These are phyloP conservation scores for Azemiops feae DNA, from an alignment of 2,113 vertebrate species.

Conservation along the genomic window DNA sequence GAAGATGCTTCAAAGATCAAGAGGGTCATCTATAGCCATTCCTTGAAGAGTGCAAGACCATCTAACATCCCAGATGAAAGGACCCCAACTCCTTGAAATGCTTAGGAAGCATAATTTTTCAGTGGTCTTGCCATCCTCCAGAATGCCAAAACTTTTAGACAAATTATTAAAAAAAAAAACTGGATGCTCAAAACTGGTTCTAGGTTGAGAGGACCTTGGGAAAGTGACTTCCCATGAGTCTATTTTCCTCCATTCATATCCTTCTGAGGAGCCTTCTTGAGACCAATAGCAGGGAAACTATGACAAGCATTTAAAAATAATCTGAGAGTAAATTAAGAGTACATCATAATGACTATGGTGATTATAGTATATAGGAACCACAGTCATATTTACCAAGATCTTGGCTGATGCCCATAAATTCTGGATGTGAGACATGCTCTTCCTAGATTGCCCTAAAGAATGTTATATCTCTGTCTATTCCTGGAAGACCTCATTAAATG, in stretches of 20 bases:
- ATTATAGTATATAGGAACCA: too few species aligned
- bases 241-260: neutral
- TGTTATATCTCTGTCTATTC: too few species aligned
- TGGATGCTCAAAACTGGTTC: neutral
- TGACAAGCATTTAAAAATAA: too few species aligned
- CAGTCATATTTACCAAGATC: too few species aligned
- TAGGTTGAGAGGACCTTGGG: neutral
- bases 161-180: neutral
- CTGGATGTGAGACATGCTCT: too few species aligned
- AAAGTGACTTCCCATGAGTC: neutral
- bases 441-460: too few species aligned
- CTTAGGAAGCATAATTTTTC: neutral
- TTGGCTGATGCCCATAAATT: too few species aligned
- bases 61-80: neutral
- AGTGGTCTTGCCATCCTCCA: neutral
- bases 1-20: neutral
- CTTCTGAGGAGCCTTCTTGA: neutral
- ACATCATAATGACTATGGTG: too few species aligned
- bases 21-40: neutral
- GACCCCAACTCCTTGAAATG: neutral
- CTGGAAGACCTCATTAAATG: too few species aligned
- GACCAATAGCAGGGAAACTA: neutral
- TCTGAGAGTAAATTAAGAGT: too few species aligned
- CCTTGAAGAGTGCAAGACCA: neutral
- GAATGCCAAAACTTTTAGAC: neutral